Evolutionary conservation across 2,113 vertebrate species (phyloP).

Genomic region (Heterotilapia buettikoferi): DNA sequence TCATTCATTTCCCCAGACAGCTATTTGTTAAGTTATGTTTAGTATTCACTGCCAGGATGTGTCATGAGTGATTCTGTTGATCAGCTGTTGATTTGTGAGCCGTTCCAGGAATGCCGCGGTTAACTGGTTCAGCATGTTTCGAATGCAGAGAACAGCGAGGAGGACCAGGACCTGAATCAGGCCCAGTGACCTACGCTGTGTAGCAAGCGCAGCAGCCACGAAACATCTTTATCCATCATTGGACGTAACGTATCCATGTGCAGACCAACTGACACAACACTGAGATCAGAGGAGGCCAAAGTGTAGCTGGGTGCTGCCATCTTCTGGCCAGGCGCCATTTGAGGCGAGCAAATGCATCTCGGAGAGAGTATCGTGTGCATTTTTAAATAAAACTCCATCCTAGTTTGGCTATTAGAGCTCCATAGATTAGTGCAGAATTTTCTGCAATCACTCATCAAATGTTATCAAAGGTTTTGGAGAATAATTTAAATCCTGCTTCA

Average conservation of each 20-base stretch:
- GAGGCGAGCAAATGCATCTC: not conserved
- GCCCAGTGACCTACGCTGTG: constrained; percentile 45
- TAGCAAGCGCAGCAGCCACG: constrained; percentile 14
- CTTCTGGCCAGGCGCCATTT: constrained; percentile 59
- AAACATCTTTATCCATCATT: constrained; percentile 59
- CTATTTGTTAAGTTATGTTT: constrained; percentile 61
- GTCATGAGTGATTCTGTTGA: constrained; percentile 59
- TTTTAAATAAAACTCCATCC: not conserved
- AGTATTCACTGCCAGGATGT: constrained; percentile 51
- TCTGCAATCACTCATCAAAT: not conserved
- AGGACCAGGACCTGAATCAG: constrained; percentile 28
- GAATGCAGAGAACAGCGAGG: constrained; percentile 9
- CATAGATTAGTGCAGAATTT: not conserved
- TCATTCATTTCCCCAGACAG: constrained; percentile 56
- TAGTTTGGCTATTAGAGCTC: not conserved
- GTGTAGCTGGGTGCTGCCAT: constrained; percentile 73
- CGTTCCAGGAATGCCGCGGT: constrained; percentile 27
- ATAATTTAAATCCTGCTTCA: not conserved
- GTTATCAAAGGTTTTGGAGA: not conserved
- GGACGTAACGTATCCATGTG: constrained; percentile 5
- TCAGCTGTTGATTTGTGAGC: constrained; percentile 52
- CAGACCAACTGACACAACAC: not conserved
- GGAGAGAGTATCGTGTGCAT: not conserved
- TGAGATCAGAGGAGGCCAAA: constrained; percentile 31
- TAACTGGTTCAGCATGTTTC: constrained; percentile 46